Evolutionary conservation across 92 coral and sea anemone species (phyloP).

Genomic region (Epizoanthus ramosus): DNA sequence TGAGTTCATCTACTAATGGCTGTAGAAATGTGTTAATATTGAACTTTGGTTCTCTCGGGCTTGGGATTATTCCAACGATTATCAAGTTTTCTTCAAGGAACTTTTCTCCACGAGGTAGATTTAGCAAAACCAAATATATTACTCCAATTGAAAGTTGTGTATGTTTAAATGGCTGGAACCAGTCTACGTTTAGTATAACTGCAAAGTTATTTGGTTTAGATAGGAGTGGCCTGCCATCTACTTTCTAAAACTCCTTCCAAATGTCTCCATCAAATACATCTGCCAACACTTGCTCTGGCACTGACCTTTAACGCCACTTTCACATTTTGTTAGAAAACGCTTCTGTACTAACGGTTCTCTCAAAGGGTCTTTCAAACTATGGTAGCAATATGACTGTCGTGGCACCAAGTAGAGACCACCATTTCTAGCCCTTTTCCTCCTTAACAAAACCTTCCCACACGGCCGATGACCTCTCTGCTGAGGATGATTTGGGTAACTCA

Average conservation of each 20-base stretch:
- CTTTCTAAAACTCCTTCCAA: constrained; percentile 43
- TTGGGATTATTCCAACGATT: constrained; percentile 51
- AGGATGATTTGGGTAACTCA: constrained; percentile 19
- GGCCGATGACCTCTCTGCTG: not conserved
- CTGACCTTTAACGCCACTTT: constrained; percentile 32
- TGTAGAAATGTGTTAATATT: constrained; percentile 54
- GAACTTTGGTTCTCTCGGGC: constrained; percentile 50
- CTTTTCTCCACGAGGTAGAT: constrained; percentile 44
- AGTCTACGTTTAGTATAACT: constrained; percentile 57
- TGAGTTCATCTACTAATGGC: constrained; percentile 52
- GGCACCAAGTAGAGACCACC: constrained; percentile 23
- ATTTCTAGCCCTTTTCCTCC: constrained; percentile 18
- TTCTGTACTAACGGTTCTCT: not conserved
- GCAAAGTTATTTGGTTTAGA: constrained; percentile 27
- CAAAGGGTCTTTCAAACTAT: constrained; percentile 17
- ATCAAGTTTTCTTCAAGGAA: constrained; percentile 47
- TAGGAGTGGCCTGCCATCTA: constrained; percentile 39
- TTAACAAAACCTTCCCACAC: constrained; percentile 42
- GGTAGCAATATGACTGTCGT: constrained; percentile 28
- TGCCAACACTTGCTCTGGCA: not conserved
- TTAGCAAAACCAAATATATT: constrained; percentile 43
- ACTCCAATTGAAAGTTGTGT: constrained; percentile 48
- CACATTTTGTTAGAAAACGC: constrained; percentile 40
- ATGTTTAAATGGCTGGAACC: constrained; percentile 62
- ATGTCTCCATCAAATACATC: constrained; percentile 47